Conservation (phyloP, 23 tunicate species). For the Trididemnum nubilum region DNA sequence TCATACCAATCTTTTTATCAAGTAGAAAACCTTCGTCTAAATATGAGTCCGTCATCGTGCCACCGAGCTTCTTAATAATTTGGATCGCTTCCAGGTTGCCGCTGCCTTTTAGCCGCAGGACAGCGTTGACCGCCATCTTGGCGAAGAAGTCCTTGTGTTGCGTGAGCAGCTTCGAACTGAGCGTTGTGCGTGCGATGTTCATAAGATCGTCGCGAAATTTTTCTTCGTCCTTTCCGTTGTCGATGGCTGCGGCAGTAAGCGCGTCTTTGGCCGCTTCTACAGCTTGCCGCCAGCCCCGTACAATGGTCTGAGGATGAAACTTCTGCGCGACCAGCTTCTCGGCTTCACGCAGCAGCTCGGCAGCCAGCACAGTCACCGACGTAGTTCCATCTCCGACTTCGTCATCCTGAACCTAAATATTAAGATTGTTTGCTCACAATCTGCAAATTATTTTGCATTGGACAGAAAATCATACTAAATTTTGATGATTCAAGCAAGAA, state of each 20-base stretch:
- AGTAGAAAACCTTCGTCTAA: conserved; percentile 97
- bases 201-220: conserved; percentile 83
- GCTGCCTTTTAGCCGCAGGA: conserved; percentile 85
- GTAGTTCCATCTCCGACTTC: conserved; percentile 99
- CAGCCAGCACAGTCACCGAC: conserved; percentile 98
- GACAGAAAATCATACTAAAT: too few species aligned
- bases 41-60: conserved; percentile 88
- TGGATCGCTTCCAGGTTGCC: conserved; percentile 96
- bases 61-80: conserved; percentile 98
- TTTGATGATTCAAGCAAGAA: too few species aligned
- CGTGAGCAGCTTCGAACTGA: conserved; percentile 97
- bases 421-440: conserved; percentile 69
- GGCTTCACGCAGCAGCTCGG: conserved; percentile 96
- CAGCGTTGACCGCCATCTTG: conserved; percentile 97
- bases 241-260: conserved; percentile 67
- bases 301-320: conserved; percentile 97
- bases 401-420: conserved; percentile 99
- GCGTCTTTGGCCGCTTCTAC: conserved; percentile 78
- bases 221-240: conserved; percentile 89
- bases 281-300: conserved; percentile 92
- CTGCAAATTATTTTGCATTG: conserved; percentile 17
- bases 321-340: conserved; percentile 91
- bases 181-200: conserved; percentile 95
- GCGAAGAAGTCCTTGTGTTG: conserved; percentile 99
- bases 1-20: conserved; percentile 96